Percentiles rank a stretch among this genome's conserved stretches.
phyloP scores from a whole-genome alignment of 2,113 vertebrate genomes.

The Garra rufa region DNA sequence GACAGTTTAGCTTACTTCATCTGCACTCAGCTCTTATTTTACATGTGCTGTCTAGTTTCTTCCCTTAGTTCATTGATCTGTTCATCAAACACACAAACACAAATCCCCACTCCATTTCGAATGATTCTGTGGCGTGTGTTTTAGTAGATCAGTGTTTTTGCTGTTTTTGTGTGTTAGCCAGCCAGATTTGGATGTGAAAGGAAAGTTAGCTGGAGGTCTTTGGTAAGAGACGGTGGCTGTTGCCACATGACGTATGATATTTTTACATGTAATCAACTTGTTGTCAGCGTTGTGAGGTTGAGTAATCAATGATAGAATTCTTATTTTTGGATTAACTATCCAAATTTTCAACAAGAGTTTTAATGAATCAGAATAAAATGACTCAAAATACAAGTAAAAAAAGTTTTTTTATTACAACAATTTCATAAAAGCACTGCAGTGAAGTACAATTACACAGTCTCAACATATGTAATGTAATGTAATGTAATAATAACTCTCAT shows the following conservation, averaged over 20 bases:
- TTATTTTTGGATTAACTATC: no score
- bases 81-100: constrained; percentile 17
- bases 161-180: not conserved
- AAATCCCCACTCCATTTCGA: not conserved
- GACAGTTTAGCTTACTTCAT: not conserved
- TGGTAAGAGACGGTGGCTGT: not conserved
- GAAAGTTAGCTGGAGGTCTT: not conserved
- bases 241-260: not conserved
- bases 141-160: not conserved
- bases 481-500: not conserved
- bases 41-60: constrained; percentile 24
- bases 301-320: no score
- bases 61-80: constrained; percentile 10
- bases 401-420: not conserved
- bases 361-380: not conserved
- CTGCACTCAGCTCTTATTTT: constrained; percentile 22
- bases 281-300: no score
- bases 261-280: no score
- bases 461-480: not conserved
- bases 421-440: not conserved
- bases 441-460: not conserved
- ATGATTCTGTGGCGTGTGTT: not conserved
- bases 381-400: not conserved
- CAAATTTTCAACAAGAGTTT: not conserved
- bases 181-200: not conserved